Evolutionary conservation across 2,888 invertebrate genomes (phyloP), one percentile per base, ranked within the genome.

Genomic region (Drosophila lutescens): DNA sequence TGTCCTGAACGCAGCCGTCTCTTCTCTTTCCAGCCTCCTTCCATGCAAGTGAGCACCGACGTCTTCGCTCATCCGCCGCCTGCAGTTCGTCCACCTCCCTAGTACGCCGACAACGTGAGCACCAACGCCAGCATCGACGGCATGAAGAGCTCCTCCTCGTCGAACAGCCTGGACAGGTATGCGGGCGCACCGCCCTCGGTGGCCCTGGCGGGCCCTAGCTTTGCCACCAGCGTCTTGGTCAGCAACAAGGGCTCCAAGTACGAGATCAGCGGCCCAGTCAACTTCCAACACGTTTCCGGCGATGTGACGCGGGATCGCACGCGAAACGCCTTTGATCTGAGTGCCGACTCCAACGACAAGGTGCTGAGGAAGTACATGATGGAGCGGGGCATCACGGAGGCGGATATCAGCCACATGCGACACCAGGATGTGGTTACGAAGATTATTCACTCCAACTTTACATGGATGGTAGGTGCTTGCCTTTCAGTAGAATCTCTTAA

Each of bases 281-380:
- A 90, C 61, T 91, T 90, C 34, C 78, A 84, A 23, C 90, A 90
- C 44, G 68, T 91, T 4, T 74, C 90, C 2, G 90, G 90, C 0
- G 91, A 90, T 63, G 86, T 91, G 53, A 89, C 89, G 0, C 76
- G 90, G 4, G 90, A 91, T 68, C 84, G 90, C 41, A 91, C 91
- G 0, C 82, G 88, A 26, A 91, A 91, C 50, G 90, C 91, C 1
- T 90, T 90, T 34, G 91, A 90, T 41, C 61, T 90, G 26, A 81
- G 56, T 20, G 72, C 78, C 1, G 75, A 77, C 2, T 30, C 66
- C 41, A 89, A 80, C 41, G 90, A 90, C 38, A 90, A 90, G 58
- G 88, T 85, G 2, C 54, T 90, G 10, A 84, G 83, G 50, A 90
- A 90, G 63, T 90, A 90, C 50, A 87, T 90, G 88, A 89, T 91